Conservation (phyloP, 1,140 invertebrate genomes). For the Ceratosolen fusciceps region DNA sequence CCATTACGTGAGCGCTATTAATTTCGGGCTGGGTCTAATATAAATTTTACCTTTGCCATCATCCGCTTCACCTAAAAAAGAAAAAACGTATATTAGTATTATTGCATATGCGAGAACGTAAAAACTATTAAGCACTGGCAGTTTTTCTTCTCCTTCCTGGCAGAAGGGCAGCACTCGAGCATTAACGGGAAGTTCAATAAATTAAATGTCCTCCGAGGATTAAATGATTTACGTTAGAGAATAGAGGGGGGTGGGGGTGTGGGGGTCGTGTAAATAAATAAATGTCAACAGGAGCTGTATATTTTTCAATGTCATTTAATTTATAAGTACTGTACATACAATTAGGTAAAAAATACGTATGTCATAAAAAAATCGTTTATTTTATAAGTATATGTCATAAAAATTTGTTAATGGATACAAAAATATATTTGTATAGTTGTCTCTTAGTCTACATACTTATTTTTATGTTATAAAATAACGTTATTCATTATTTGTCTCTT, state of each 20-base stretch:
- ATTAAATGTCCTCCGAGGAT: too few species aligned
- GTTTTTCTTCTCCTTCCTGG: too few species aligned
- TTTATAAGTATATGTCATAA: conserved; percentile 17
- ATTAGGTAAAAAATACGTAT: conserved; percentile 38
- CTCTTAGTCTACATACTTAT: conserved; percentile 15
- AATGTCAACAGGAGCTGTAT: not conserved
- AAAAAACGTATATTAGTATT: conserved; percentile 27
- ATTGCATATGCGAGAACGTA: too few species aligned
- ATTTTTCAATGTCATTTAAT: conserved; percentile 42
- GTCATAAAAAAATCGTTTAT: conserved; percentile 32
- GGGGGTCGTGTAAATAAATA: conserved; percentile 20
- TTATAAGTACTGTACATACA: conserved; percentile 35
- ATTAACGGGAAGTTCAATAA: too few species aligned
- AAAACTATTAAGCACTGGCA: too few species aligned
- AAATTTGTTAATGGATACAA: conserved; percentile 36
- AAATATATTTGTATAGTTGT: conserved; percentile 31
- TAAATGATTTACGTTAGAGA: not conserved
- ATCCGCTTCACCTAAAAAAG: conserved; percentile 43
- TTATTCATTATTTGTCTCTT: conserved; percentile 5
- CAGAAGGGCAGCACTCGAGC: too few species aligned
- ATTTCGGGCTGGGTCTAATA: conserved; percentile 8
- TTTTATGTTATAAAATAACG: conserved; percentile 13
- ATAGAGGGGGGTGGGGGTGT: too few species aligned
- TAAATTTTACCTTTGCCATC: conserved; percentile 35
- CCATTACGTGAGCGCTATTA: too few species aligned